A percentile compares a stretch with the other conserved stretches of the same genome.
phyloP scores from a whole-genome alignment of 2,113 vertebrate genomes.

The Etheostoma spectabile region DNA sequence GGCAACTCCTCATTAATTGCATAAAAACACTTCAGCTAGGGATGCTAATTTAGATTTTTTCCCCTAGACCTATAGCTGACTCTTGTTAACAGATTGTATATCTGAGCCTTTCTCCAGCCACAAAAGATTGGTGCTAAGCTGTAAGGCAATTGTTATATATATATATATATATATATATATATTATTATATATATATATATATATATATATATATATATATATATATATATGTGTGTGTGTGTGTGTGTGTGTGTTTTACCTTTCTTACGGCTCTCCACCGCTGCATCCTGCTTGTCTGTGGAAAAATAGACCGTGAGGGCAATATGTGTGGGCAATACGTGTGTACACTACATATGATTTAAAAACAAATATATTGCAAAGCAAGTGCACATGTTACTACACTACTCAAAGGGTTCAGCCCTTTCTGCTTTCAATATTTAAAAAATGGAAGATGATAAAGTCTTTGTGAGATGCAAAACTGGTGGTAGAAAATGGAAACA shows the following conservation, averaged over 20 bases:
- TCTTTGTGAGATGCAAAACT: constrained; percentile 9
- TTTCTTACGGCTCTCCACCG: constrained; percentile 97
- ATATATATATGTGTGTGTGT: neutral
- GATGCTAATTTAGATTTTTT: no score
- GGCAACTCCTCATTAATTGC: constrained; percentile 42
- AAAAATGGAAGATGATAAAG: neutral
- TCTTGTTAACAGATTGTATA: no score
- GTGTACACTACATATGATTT: neutral
- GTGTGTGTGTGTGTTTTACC: constrained; percentile 82
- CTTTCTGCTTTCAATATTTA: neutral
- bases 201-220: no score
- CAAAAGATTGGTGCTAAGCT: neutral
- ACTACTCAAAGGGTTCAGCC: neutral
- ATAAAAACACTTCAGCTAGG: constrained; percentile 18
- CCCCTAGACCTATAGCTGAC: no score
- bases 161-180: no score
- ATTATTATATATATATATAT: neutral
- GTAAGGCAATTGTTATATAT: constrained; percentile 35
- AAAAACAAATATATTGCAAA: neutral
- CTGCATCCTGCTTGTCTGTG: constrained; percentile 95
- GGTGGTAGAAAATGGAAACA: neutral
- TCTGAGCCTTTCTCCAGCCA: no score
- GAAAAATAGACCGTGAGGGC: constrained; percentile 58
- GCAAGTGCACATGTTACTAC: no score
- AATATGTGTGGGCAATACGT: neutral